Conservation (phyloP, 2,797 vertebrate genomes). For the Sylvia borin region DNA sequence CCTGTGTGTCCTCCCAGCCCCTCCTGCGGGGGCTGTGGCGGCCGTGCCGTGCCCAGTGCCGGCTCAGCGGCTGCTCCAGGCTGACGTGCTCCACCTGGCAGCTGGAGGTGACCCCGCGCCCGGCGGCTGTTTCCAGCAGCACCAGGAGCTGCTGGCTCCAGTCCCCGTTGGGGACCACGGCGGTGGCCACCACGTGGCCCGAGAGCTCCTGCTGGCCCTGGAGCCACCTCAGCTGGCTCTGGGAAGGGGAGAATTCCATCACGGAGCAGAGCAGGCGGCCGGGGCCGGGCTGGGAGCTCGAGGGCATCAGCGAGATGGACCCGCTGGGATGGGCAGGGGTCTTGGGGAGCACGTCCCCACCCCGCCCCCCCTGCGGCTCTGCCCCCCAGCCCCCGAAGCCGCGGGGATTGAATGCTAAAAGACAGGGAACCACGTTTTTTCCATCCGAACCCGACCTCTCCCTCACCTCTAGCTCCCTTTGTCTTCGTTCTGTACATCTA, state of each 20-base stretch:
- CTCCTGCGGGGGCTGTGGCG: not conserved
- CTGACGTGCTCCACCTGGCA: not conserved
- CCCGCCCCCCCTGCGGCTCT: not conserved
- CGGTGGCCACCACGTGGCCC: too few relatives aligned
- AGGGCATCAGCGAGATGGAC: not conserved
- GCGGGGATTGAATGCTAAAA: not conserved
- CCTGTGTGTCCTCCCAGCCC: not conserved
- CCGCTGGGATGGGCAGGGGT: not conserved
- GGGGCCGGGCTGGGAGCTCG: not conserved
- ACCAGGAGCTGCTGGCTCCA: not conserved
- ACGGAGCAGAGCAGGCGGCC: not conserved
- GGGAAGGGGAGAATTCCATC: too few relatives aligned
- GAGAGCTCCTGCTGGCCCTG: too few relatives aligned
- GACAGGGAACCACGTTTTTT: too few relatives aligned
- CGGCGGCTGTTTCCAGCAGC: not conserved
- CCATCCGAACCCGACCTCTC: too few relatives aligned
- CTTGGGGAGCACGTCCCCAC: not conserved
- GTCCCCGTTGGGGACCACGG: too few relatives aligned
- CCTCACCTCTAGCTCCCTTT: too few relatives aligned
- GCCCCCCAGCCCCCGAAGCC: too few relatives aligned
- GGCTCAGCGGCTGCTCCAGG: not conserved
- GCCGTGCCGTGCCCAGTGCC: not conserved
- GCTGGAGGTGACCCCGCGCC: accelerated
- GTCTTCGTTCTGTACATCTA: too few relatives aligned
- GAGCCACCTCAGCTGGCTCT: too few relatives aligned